Conservation (phyloP, 1,140 invertebrate species). For the Apis florea region DNA sequence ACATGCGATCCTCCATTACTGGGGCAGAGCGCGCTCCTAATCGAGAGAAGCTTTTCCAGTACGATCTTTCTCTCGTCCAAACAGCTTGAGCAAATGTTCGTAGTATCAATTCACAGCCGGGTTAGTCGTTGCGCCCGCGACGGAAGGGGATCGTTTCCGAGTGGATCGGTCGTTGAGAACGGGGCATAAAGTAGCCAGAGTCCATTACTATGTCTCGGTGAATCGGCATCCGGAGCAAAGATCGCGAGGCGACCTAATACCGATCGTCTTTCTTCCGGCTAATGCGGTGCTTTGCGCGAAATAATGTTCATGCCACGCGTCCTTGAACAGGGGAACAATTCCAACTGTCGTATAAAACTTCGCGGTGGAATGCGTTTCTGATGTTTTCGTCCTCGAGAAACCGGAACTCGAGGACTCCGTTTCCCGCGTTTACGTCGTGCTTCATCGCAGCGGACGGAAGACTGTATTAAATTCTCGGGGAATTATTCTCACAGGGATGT, state of each 20-base stretch:
- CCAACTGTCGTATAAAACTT: slow-evolving; percentile 19
- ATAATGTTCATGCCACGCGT: slow-evolving; percentile 47
- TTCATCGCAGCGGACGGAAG: too few relatives aligned
- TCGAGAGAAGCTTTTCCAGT: slow-evolving; percentile 31
- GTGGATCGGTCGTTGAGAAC: slow-evolving; percentile 44
- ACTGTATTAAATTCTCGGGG: background rate
- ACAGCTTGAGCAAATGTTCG: slow-evolving; percentile 51
- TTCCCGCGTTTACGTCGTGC: background rate
- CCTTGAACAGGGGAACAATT: slow-evolving; percentile 34
- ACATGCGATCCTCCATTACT: slow-evolving; percentile 4
- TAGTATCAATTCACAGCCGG: slow-evolving; percentile 45
- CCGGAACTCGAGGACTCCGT: background rate
- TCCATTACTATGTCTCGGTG: slow-evolving; percentile 59
- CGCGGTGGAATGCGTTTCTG: slow-evolving; percentile 11
- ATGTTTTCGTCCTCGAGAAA: slow-evolving; percentile 15
- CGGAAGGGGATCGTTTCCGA: slow-evolving; percentile 41
- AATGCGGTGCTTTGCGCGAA: slow-evolving; percentile 58
- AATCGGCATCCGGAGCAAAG: slow-evolving; percentile 55
- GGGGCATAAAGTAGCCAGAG: slow-evolving; percentile 54
- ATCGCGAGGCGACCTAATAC: slow-evolving; percentile 59
- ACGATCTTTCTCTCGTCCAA: slow-evolving; percentile 45
- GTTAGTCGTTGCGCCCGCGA: slow-evolving; percentile 45
- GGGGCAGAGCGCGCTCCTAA: background rate
- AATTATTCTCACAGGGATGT: background rate
- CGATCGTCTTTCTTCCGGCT: slow-evolving; percentile 53